These are phyloP conservation scores for Ophioninae sp. DNA, from an alignment of 2,888 invertebrate species.

Conservation along the genomic window DNA sequence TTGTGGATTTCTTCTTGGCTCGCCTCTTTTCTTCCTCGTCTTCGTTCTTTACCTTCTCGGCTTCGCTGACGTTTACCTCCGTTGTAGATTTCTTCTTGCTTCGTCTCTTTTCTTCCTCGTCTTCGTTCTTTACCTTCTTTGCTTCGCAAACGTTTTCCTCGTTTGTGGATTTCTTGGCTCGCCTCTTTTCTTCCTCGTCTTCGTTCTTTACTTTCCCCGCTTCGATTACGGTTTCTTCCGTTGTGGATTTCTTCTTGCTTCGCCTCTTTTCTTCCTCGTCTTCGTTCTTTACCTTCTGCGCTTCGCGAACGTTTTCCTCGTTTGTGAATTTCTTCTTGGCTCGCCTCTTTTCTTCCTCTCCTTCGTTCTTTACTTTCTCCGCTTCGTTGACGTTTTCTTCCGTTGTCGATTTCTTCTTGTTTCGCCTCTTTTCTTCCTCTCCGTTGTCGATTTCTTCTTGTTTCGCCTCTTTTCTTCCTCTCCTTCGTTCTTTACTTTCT, in stretches of 20 bases:
- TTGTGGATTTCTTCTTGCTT: conserved; percentile 15
- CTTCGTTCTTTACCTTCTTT: conserved; percentile 14
- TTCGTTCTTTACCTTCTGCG: background rate
- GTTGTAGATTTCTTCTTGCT: conserved; percentile 40
- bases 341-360: background rate
- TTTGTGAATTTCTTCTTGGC: background rate
- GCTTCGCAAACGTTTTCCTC: conserved; percentile 49
- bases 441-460: conserved; percentile 9
- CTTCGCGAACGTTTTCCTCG: too few species aligned
- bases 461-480: background rate
- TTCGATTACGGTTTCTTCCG: background rate
- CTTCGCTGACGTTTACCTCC: conserved; percentile 51
- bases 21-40: conserved; percentile 3
- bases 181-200: background rate
- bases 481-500: background rate
- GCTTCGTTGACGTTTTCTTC: conserved; percentile 51
- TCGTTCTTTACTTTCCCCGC: conserved; percentile 7
- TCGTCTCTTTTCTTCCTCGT: conserved; percentile 5
- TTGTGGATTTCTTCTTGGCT: background rate
- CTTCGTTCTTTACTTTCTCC: conserved; percentile 1
- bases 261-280: conserved; percentile 5
- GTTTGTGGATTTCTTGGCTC: conserved; percentile 28
- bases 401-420: conserved; percentile 38
- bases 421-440: conserved; percentile 6
- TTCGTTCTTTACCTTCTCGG: conserved; percentile 1